Conservation (phyloP, 2,113 vertebrate species). For the Gymnorhina tibicen region DNA sequence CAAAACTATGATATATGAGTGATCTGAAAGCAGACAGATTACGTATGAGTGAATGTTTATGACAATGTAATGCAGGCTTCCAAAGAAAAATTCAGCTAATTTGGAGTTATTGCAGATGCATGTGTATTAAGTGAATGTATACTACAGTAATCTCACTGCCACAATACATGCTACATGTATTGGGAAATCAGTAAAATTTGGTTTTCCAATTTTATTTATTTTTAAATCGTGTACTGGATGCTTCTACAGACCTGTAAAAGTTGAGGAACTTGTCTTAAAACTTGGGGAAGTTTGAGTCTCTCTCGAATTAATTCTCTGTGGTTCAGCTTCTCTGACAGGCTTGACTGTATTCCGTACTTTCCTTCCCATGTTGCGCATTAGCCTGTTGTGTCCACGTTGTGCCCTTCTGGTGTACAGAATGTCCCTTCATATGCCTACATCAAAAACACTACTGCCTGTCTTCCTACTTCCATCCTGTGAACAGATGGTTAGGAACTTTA, state of each 20-base stretch:
- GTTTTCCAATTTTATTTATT: neutral
- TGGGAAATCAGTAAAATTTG: neutral
- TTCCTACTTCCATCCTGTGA: neutral
- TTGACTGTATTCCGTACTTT: neutral
- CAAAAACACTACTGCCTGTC: neutral
- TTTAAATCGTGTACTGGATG: neutral
- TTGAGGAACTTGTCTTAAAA: neutral
- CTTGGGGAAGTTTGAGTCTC: neutral
- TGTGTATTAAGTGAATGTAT: neutral
- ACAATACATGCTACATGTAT: neutral
- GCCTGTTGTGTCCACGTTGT: neutral
- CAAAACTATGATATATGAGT: neutral
- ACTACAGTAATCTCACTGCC: neutral
- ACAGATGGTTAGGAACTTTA: neutral
- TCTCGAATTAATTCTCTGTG: neutral
- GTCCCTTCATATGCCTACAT: neutral
- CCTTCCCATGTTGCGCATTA: neutral
- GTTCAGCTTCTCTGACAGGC: neutral
- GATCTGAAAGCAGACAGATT: neutral
- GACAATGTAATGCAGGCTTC: neutral
- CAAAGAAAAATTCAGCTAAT: neutral
- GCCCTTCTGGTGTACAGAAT: neutral
- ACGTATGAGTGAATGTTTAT: neutral
- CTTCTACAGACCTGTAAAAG: neutral
- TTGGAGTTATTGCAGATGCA: neutral